These are phyloP conservation scores for Pseudoips prasinana DNA, from an alignment of 2,888 invertebrate genomes.

Conservation along the genomic window DNA sequence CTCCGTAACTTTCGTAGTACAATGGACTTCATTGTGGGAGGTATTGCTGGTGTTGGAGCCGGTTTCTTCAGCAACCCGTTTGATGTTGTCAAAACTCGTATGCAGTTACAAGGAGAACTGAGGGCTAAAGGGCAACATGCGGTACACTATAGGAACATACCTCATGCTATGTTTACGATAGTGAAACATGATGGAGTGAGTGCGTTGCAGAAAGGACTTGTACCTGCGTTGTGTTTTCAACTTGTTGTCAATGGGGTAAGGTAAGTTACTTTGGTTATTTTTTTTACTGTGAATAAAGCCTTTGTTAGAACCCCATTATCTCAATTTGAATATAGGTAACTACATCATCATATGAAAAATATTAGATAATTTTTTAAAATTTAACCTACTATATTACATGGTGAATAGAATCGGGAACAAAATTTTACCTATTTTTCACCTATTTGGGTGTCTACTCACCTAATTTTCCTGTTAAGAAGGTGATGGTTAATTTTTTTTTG, in stretches of 20 bases:
- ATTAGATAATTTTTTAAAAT: no score
- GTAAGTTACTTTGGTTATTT: conserved; percentile 49
- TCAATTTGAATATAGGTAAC: no score
- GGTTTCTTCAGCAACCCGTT: conserved; percentile 94
- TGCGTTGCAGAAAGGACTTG: conserved; percentile 89
- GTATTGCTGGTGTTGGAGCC: conserved; percentile 88
- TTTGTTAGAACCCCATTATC: no score
- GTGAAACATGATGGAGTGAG: conserved; percentile 88
- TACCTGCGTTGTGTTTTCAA: conserved; percentile 92
- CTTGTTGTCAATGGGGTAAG: conserved; percentile 83
- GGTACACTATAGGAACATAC: conserved; percentile 86
- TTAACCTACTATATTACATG: no score
- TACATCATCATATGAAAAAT: no score
- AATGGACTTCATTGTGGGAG: conserved; percentile 90
- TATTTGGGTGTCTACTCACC: no score
- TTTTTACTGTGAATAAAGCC: no score
- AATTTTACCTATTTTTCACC: no score
- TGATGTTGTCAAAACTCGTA: conserved; percentile 93
- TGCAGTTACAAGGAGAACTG: conserved; percentile 93
- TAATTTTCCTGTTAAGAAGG: no score
- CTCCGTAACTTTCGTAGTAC: conserved; percentile 38
- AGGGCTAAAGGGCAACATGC: conserved; percentile 84
- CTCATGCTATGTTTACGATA: conserved; percentile 90
- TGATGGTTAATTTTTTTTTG: no score
- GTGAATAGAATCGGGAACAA: no score